Evolutionary conservation across 2,113 vertebrate genomes (phyloP).

Genomic region (Candoia aspera): DNA sequence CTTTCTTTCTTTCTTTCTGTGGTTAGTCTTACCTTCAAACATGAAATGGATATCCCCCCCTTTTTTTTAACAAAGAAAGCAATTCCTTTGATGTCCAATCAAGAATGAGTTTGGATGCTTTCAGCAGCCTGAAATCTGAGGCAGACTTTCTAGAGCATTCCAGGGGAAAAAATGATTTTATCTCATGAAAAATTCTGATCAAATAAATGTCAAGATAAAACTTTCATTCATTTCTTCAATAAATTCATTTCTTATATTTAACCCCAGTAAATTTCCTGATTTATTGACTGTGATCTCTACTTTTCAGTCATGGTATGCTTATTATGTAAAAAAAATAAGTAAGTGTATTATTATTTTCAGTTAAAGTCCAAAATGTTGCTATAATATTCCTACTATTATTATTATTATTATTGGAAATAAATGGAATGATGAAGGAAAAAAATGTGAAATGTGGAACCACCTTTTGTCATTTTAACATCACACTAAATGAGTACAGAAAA

Average conservation of each 20-base stretch:
- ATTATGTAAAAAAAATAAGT: slow-evolving; percentile 32
- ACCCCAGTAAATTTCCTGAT: background rate
- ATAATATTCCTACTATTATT: slow-evolving; percentile 31
- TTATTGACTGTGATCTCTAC: background rate
- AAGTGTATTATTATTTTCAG: slow-evolving; percentile 44
- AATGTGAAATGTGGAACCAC: slow-evolving; percentile 44
- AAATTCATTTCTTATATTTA: background rate
- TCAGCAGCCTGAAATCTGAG: background rate
- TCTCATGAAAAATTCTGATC: background rate
- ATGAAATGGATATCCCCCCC: background rate
- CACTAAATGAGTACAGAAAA: slow-evolving; percentile 85
- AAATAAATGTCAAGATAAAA: background rate
- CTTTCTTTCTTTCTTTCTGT: background rate
- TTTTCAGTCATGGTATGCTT: background rate
- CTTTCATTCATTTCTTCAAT: background rate
- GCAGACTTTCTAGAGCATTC: background rate
- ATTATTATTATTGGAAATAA: slow-evolving; percentile 9
- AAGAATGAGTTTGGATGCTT: background rate
- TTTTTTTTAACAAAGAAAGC: background rate
- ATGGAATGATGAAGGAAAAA: slow-evolving; percentile 22
- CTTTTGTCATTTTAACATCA: slow-evolving; percentile 62
- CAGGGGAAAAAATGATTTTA: background rate
- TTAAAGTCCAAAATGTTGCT: slow-evolving; percentile 42
- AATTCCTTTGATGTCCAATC: background rate
- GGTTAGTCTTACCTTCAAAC: background rate